Base-by-base conservation (phyloP, 2,113 vertebrate genomes). In the Campylomormyrus tamandua region DNA sequence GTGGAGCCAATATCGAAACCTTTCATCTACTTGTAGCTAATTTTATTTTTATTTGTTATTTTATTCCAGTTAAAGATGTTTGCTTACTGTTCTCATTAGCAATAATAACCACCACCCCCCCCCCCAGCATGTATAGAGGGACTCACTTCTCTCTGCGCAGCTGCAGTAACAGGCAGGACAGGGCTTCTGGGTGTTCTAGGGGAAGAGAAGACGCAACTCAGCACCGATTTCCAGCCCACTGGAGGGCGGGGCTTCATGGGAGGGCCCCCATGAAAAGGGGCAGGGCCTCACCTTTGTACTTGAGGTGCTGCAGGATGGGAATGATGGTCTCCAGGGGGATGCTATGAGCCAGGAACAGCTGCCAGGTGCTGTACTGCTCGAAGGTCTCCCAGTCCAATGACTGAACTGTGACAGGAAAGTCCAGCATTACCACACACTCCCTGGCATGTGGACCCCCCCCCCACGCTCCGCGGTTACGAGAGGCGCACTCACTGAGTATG, bases 311-410 rank as follows among this genome's bases (percentile, higher is more conserved):
- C 62, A 99, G 95, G 92, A 99, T 99, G 31, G 97, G 97, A 90
- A 98, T 99, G 90, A 99, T 97, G 91, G 96, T 98, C 91, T 99
- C 98, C 94, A 99, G 93, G 0, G 98, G 97, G 53, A 99, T 97
- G 91, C 95, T 98, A 95, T 99, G 98, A 0, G 98, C 98, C 89
- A 99, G 95, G 89, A 99, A 99, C 50, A 99, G 97, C 95, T 99
- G 98, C 98, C 98, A 99, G 0, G 98, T 99, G 93, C 98, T 98
- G 93, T 99, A 99, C 93, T 99, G 98, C 92, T 99, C 98, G 62
- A 99, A 99, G 0, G 98, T 99, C 93, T 99, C 98, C 98, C 98
- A 99, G 74, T 99, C 98, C 90, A 99, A 93, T 91, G 98, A 98
- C 93, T 99, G 98, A 91, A 99, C 98, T 99, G 83, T 8, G 88